Evolutionary conservation across 2,888 invertebrate species (phyloP), one percentile per base, ranked within the genome.

Genomic region (Oligia strigilis): DNA sequence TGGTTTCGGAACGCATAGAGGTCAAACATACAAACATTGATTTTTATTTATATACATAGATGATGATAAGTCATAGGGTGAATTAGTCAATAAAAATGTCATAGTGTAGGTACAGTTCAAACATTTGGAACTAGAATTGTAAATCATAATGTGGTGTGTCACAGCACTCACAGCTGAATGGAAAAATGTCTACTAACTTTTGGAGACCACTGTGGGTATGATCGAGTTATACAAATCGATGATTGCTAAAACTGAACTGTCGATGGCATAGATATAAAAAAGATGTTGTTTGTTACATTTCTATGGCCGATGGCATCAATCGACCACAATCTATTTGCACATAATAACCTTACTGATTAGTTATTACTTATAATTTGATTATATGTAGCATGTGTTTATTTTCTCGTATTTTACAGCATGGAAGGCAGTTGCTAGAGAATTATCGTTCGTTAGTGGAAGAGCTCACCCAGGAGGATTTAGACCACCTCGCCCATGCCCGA

Each of bases 401-500:
- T n/a, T 5, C 43, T 66, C 29, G 40, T 69, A 69, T 64, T 81
- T 78, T 70, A 72, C 69, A 97, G 97, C 98, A 98, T 89, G 99
- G 99, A 77, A 97, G 98, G 87, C 98, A 98, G 92, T 94, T 99
- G 82, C 97, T 99, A 97, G 99, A 99, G 86, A 99, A 99, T 94
- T 99, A 99, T 94, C 98, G 99, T 81, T 97, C 98, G 4, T 96
- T 99, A 36, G 97, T 99, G 83, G 99, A 99, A 88, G 99, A 99
- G 92, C 96, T 99, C 65, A 98, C 98, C 0, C 98, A 98, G 91
- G 98, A 98, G 90, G 98, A 99, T 93, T 95, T 98, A 81, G 98
- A 98, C 91, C 97, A 98, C 88, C 96, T 98, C 86, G 98, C 98
- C 0, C 98, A 98, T 87, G 98, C 98, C 36, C 97, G 99, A 79